These are phyloP conservation scores for Spinus pinus DNA, from an alignment of 2,797 vertebrate species.

Conservation along the genomic window DNA sequence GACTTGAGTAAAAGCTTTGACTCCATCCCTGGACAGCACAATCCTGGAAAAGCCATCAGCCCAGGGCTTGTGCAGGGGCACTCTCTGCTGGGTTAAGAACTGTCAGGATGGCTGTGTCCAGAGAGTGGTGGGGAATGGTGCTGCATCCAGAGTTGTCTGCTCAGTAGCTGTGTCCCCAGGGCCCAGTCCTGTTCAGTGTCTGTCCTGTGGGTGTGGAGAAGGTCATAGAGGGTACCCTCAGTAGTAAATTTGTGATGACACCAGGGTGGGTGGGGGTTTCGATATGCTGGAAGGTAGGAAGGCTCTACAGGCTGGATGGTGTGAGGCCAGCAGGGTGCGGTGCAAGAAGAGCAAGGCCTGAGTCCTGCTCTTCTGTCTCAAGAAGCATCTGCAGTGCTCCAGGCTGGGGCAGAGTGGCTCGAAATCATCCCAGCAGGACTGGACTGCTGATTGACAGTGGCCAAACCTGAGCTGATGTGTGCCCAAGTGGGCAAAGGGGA, in stretches of 20 bases:
- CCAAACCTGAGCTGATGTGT: rapidly evolving
- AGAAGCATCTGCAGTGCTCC: neutral
- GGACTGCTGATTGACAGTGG: rapidly evolving
- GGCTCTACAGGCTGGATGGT: neutral
- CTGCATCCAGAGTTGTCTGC: rapidly evolving
- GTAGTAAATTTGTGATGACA: neutral
- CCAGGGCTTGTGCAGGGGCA: neutral
- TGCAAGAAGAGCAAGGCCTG: neutral
- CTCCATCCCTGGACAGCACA: neutral
- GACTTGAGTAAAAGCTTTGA: neutral
- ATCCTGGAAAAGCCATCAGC: neutral
- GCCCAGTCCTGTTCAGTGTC: neutral
- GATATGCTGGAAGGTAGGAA: rapidly evolving
- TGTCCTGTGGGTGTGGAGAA: neutral
- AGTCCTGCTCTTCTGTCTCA: too few relatives aligned
- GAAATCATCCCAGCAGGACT: neutral
- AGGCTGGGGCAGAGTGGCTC: neutral
- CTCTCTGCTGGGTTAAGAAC: neutral
- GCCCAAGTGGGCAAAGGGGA: neutral
- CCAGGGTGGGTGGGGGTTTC: rapidly evolving
- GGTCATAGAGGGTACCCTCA: rapidly evolving
- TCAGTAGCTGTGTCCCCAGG: neutral
- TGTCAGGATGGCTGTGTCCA: rapidly evolving
- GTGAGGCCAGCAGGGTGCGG: neutral
- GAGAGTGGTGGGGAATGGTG: neutral